Evolutionary conservation across 2,113 vertebrate species (phyloP).

Genomic region (Dolichallabes microphthalmus): DNA sequence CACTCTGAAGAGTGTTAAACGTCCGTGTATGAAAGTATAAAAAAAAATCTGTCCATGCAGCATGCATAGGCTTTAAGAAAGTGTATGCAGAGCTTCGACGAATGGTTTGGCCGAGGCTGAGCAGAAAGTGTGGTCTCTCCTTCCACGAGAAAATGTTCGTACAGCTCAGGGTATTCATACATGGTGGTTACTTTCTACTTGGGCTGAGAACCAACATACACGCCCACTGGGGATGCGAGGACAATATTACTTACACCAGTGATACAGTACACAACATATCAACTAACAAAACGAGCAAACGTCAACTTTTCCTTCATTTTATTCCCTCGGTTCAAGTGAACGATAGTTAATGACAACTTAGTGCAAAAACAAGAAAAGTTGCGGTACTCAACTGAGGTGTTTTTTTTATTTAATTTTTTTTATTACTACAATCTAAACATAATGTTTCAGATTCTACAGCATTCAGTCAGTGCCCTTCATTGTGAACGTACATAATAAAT

Average conservation of each 20-base stretch:
- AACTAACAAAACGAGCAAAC: slow-evolving; percentile 14
- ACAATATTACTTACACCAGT: slow-evolving; percentile 22
- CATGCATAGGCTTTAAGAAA: slow-evolving; percentile 74
- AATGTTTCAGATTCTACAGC: slow-evolving; percentile 18
- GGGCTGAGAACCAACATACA: slow-evolving; percentile 37
- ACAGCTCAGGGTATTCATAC: slow-evolving; percentile 18
- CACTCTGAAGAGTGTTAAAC: slow-evolving; percentile 62
- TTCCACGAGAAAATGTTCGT: slow-evolving; percentile 13
- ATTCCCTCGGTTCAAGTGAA: slow-evolving; percentile 27
- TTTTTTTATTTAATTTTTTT: neutral
- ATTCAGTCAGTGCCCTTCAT: slow-evolving; percentile 28
- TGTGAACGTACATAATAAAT: slow-evolving; percentile 26
- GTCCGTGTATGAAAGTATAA: slow-evolving; percentile 61
- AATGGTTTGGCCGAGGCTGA: neutral
- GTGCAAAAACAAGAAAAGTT: slow-evolving; percentile 44
- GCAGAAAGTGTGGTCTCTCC: neutral
- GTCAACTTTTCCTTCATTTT: slow-evolving; percentile 24
- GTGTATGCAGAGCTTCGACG: slow-evolving; percentile 3
- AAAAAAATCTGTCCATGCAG: slow-evolving; percentile 67
- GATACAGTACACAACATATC: neutral
- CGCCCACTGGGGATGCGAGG: slow-evolving; percentile 22
- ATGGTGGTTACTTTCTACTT: neutral
- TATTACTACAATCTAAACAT: slow-evolving; percentile 20
- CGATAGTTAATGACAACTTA: slow-evolving; percentile 24
- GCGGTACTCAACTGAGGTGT: slow-evolving; percentile 21